Evolutionary conservation across 1,140 invertebrate species (phyloP), one percentile per base, ranked within the genome.

Genomic region (Oryctes rhinoceros): DNA sequence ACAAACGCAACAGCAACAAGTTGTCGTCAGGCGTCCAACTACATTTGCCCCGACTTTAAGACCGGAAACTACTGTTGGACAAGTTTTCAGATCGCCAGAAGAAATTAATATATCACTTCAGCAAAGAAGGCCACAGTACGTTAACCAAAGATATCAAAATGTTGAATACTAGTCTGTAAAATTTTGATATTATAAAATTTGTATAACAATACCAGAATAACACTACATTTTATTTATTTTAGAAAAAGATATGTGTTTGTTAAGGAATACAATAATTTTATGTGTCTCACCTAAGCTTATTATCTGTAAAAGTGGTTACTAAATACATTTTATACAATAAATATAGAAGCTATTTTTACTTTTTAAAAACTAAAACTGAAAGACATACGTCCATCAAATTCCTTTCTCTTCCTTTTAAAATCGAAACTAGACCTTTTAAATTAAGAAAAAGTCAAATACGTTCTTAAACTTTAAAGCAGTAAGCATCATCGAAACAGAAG

Each of bases 81-180:
- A 95, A 85, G 94, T 95, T 6, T 96, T 94, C 86, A 91, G 94
- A 80, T 94, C 94, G 20, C 94, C 95, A 1, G 94, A 96, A 86
- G 94, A 95, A 85, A 94, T 96, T 1, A 96, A 96, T 85, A 96
- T 96, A 81, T 94, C 95, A 1, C 89, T 96, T 44, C 92, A 93
- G 78, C 94, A 95, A 83, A 90, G 95, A 83, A 88, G 93, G 84
- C 93, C 93, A n/a, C 86, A 85, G 39, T 85, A 83, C 48, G 47
- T 82, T 5, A 83, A 82, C 10, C 82, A 83, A 67, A 84, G 85
- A 82, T 86, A 81, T 74, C 48, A 76, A 76, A 78, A 78, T 53
- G 49, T 59, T 13, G 77, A 78, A 18, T 78, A 78, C 47, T 78
- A 78, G 65, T 71, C 65, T 35, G 35, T 35, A 71, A 13, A 71